Percentiles rank a stretch among this genome's conserved stretches.
Evolutionary conservation across 2,113 vertebrate genomes (phyloP).

Genomic region (Ameiurus melas): DNA sequence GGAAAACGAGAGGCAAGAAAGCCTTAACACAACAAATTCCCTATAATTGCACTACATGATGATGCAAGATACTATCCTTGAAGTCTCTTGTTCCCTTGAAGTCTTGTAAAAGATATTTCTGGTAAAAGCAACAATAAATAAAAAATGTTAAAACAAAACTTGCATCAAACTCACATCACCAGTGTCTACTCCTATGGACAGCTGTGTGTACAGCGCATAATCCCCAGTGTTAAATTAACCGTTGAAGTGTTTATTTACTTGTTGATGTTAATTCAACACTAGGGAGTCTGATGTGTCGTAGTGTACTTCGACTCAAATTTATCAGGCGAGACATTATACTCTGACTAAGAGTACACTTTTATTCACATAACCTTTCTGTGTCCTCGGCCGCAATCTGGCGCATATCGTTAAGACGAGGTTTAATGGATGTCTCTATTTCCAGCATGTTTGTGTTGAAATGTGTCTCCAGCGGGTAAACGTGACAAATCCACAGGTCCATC

Average conservation of each 20-base stretch:
- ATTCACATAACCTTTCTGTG: slow-evolving; percentile 32
- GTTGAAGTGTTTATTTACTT: not conserved
- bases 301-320: slow-evolving; percentile 1
- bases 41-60: not conserved
- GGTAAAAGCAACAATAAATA: not conserved
- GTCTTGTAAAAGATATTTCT: not conserved
- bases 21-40: not conserved
- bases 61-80: not conserved
- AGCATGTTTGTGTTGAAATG: slow-evolving; percentile 25
- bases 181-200: not conserved
- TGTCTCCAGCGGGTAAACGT: slow-evolving; percentile 24
- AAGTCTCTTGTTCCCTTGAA: not conserved
- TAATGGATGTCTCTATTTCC: slow-evolving; percentile 18
- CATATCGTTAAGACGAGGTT: slow-evolving; percentile 17
- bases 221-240: not conserved
- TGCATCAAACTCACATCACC: not conserved
- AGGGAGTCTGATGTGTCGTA: not conserved
- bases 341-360: not conserved
- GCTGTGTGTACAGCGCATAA: not conserved
- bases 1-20: not conserved
- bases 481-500: not conserved
- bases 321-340: not conserved
- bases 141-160: no score
- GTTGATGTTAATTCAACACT: not conserved
- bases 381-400: slow-evolving; percentile 33